Evolutionary conservation across 2,113 vertebrate genomes (phyloP).

Genomic region (Sciurus niger): DNA sequence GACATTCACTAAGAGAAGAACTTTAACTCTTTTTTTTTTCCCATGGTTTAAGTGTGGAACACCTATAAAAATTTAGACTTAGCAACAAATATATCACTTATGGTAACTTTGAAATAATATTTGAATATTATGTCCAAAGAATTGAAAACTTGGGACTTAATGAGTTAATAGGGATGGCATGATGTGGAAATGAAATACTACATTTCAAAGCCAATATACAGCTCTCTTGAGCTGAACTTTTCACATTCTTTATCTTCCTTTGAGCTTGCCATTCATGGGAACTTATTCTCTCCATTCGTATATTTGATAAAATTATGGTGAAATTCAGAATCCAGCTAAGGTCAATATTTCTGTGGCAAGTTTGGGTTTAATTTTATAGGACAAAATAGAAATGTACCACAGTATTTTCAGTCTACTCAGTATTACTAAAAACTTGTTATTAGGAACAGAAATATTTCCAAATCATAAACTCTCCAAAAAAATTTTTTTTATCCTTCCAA

Average conservation of each 20-base stretch:
- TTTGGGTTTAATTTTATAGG: not conserved
- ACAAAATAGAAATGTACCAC: not conserved
- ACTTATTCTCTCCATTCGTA: not conserved
- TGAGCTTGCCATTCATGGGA: not conserved
- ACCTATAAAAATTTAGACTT: too few relatives aligned
- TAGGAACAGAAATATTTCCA: not conserved
- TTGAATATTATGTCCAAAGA: too few relatives aligned
- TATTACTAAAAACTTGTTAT: not conserved
- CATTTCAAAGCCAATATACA: not conserved
- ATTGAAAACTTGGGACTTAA: too few relatives aligned
- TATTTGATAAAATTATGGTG: constrained; percentile 40
- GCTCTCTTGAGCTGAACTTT: not conserved
- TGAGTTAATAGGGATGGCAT: not conserved
- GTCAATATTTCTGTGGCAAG: not conserved
- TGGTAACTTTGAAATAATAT: too few relatives aligned
- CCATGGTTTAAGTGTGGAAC: too few relatives aligned
- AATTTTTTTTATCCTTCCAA: not conserved
- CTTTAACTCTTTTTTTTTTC: too few relatives aligned
- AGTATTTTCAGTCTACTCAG: not conserved
- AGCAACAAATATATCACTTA: too few relatives aligned
- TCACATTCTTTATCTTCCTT: not conserved
- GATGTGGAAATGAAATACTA: not conserved
- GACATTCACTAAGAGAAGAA: not conserved
- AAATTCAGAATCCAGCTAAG: not conserved
- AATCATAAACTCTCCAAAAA: not conserved